Percentiles rank a stretch among this genome's conserved stretches.
These are phyloP conservation scores for Ochropacha duplaris DNA, from an alignment of 2,888 invertebrate genomes.

Conservation along the genomic window DNA sequence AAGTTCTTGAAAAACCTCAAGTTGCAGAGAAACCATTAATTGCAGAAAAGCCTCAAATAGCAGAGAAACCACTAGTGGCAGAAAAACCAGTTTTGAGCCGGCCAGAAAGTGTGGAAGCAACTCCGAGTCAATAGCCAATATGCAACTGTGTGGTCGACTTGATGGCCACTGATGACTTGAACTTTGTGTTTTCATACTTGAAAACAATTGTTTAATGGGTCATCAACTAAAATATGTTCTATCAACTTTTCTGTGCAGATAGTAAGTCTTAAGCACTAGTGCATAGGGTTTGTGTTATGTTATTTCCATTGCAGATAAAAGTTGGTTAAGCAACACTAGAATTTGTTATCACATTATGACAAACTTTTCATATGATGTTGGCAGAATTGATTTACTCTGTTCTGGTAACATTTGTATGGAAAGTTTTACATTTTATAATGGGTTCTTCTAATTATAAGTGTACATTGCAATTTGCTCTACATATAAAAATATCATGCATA, in stretches of 20 bases:
- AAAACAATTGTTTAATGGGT: constrained; percentile 63
- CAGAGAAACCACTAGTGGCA: constrained; percentile 58
- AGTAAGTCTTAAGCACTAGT: neutral
- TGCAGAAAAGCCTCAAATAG: constrained; percentile 47
- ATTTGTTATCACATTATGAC: constrained; percentile 24
- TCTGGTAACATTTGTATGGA: neutral
- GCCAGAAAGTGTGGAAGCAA: constrained; percentile 62
- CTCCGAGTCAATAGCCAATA: constrained; percentile 73
- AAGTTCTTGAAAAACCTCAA: constrained; percentile 18
- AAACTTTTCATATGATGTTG: constrained; percentile 14
- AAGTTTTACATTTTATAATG: constrained; percentile 7
- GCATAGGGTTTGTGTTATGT: constrained; percentile 8
- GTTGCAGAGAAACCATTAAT: constrained; percentile 32
- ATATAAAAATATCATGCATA: neutral
- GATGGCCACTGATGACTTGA: constrained; percentile 53
- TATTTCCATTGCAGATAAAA: constrained; percentile 27
- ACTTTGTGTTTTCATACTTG: constrained; percentile 73
- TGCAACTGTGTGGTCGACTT: constrained; percentile 54
- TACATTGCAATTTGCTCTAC: constrained; percentile 34
- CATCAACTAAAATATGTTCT: constrained; percentile 7
- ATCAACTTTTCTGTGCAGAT: constrained; percentile 2
- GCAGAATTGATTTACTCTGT: constrained; percentile 24
- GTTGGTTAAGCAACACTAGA: constrained; percentile 18
- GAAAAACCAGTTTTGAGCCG: constrained; percentile 60
- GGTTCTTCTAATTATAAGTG: constrained; percentile 32